Base-by-base conservation (phyloP, 23 tunicate genomes). In the Halocynthia aurantium region DNA sequence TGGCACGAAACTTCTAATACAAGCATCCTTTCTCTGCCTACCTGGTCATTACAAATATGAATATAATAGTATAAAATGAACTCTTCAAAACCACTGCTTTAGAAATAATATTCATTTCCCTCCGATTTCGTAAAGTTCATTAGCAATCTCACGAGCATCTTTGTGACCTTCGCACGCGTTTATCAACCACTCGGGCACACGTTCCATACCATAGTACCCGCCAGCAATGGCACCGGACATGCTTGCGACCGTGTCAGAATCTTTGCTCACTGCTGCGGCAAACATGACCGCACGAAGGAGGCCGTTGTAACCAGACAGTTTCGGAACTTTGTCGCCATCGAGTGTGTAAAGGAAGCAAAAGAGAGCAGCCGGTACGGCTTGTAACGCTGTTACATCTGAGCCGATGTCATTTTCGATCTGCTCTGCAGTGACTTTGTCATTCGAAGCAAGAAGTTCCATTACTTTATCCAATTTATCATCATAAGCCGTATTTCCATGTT, bases 171-270 rank as follows among this genome's bases (percentile, higher is more conserved):
- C 95, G 50, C 82, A 83, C 6, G 81, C 84, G 5, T 63, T 7
- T 9, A 79, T 10, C 95, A 87, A 88, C 21, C 83, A 67, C 8
- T 63, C 53, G 5, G 95, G 87, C 11, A 88, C 56, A 40, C 55
- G 7, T 21, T 83, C 84, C 22, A 55, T 61, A 5, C 95, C 95
- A 55, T 84, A 88, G 64, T 66, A 87, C 78, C 5, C n/a, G n/a
- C n/a, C n/a, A n/a, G n/a, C n/a, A n/a, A n/a, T n/a, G n/a, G n/a
- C n/a, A n/a, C n/a, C n/a, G n/a, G n/a, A n/a, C n/a, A n/a, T n/a
- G n/a, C n/a, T n/a, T n/a, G n/a, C n/a, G n/a, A n/a, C n/a, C n/a
- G 95, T 88, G 70, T 88, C 95, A 18, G 84, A 84, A 58, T 88
- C 95, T 9, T 81, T 81, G 63, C 87, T 82, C 8, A 88, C 56